These are phyloP conservation scores for rat (Rattus norvegicus) DNA, from an alignment of 2,113 vertebrate species.

Conservation along the genomic window GRCr8 NC_086036.1:31680001-31680500, in stretches of 20 bases:
- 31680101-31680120: not conserved
- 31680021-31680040: not conserved
- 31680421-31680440: not conserved
- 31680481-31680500: not conserved
- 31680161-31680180: not conserved
- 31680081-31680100: not conserved
- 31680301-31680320: not conserved
- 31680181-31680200: not conserved
- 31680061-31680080: not conserved
- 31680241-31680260: not conserved
- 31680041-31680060: not conserved
- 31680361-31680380: not conserved
- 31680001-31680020: not conserved
- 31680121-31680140: not conserved
- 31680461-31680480: conserved; percentile 43
- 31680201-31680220: not conserved
- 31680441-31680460: not conserved
- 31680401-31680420: not conserved
- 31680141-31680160: not conserved
- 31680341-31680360: not conserved
- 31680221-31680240: not conserved
- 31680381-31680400: not conserved
- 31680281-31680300: not conserved
- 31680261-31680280: not conserved
- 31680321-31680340: not conserved